Base-by-base conservation (phyloP, 2,888 invertebrate genomes). In the Machimus rusticus region DNA sequence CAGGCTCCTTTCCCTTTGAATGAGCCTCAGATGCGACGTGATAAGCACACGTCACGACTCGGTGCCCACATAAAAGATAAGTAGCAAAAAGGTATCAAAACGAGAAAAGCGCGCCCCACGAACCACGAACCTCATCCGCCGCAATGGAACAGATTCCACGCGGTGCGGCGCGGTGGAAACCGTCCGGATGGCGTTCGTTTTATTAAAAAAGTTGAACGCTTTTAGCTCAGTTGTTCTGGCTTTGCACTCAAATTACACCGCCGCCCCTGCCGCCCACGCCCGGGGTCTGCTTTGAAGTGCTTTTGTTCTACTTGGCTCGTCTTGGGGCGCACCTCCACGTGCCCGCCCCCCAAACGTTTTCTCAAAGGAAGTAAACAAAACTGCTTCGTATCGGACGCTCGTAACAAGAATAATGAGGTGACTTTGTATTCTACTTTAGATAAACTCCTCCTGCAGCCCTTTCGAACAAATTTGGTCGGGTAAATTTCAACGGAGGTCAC, bases 191-290 rank as follows among this genome's bases (percentile, higher is more conserved):
- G 23, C 14, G 34, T 55, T 81, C 28, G 82, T 28, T 82, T 82
- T 82, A 82, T 82, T 82, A 82, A 66, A 82, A 82, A 82, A 82
- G 82, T 82, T 82, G 66, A 82, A 82, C 82, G 66, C 55, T 82
- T 82, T 57, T 37, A 82, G 82, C 57, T 82, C 37, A 66, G 82
- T 66, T 82, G 82, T 82, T 82, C 66, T 23, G 57, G 23, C 55
- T 82, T 82, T 57, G 23, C 79, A 66, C 82, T 55, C 82, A 82
- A 82, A 82, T 82, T 82, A 66, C 66, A 23, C 23, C 28, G 57
- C 57, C 57, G 23, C 66, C 28, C 66, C 55, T 23, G 1, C 51
- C 23, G 0, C 31, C 51, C 79, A 23, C 43, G 55, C 51, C 5
- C 23, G 16, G 28, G 46, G 31, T 31, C 31, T 51, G 43, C 23